A percentile compares a stretch with the other conserved stretches of the same genome.
Evolutionary conservation across 2,113 vertebrate genomes (phyloP).

Genomic region (Podiceps cristatus): DNA sequence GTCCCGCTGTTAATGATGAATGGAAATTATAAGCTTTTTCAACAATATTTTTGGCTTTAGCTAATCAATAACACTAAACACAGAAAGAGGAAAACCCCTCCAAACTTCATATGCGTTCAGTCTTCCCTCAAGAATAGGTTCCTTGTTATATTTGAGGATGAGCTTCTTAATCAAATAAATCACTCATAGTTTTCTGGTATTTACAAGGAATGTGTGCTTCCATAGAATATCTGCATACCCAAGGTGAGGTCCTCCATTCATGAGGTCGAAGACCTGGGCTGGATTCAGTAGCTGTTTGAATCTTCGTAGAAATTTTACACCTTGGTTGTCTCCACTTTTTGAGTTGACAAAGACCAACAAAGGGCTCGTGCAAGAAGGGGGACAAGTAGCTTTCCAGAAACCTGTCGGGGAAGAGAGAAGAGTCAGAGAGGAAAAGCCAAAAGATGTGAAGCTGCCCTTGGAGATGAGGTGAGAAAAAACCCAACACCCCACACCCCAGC

Average conservation of each 20-base stretch:
- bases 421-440: not conserved
- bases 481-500: not conserved
- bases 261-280: slow-evolving; percentile 97
- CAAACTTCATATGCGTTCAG: not conserved
- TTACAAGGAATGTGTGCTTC: not conserved
- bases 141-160: not conserved
- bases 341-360: slow-evolving; percentile 97
- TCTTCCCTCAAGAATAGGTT: not conserved
- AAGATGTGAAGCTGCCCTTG: not conserved
- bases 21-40: not conserved
- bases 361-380: slow-evolving; percentile 93
- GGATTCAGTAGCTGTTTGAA: slow-evolving; percentile 98
- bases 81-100: not conserved
- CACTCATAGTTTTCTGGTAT: not conserved
- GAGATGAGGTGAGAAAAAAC: not conserved
- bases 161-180: not conserved
- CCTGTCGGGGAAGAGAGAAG: slow-evolving; percentile 72
- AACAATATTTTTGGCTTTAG: not conserved
- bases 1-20: not conserved
- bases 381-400: slow-evolving; percentile 98
- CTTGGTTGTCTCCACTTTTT: slow-evolving; percentile 98
- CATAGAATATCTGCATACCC: slow-evolving; percentile 80
- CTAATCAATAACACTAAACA: not conserved
- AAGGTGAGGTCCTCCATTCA: slow-evolving; percentile 97
- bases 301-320: slow-evolving; percentile 93